Percentiles rank a stretch among this genome's conserved stretches.
phyloP scores from a whole-genome alignment of 2,113 vertebrate species.

The Nothocercus nigrocapillus region DNA sequence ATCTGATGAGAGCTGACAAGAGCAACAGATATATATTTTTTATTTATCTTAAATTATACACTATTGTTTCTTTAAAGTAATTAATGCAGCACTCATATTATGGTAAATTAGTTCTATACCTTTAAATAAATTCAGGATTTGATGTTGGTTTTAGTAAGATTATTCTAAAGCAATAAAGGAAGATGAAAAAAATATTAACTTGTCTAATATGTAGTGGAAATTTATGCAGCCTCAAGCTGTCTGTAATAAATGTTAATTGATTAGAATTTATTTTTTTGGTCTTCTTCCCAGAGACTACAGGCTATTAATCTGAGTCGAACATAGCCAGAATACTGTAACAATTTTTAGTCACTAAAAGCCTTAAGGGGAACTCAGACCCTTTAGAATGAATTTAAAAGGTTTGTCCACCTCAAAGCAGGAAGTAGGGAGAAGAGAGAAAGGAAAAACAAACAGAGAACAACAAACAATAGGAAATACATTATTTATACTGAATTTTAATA shows the following conservation, averaged over 20 bases:
- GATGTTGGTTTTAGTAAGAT: not conserved
- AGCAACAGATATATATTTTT: not conserved
- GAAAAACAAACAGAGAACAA: not conserved
- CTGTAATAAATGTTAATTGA: slow-evolving; percentile 61
- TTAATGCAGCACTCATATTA: not conserved
- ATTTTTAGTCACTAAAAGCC: slow-evolving; percentile 17
- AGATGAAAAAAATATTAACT: slow-evolving; percentile 42
- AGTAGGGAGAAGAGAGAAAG: not conserved
- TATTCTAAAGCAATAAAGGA: not conserved
- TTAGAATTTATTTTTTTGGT: slow-evolving; percentile 65
- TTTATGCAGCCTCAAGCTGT: slow-evolving; percentile 45
- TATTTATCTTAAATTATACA: not conserved
- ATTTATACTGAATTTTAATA: not conserved
- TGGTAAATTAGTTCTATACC: not conserved
- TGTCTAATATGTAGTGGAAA: slow-evolving; percentile 19
- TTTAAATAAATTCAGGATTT: not conserved
- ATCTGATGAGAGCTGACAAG: not conserved
- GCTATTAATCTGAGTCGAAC: slow-evolving; percentile 43
- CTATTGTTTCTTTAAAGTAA: not conserved
- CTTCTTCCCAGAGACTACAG: slow-evolving; percentile 26
- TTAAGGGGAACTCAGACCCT: not conserved
- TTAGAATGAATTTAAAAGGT: not conserved
- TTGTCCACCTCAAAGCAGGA: not conserved
- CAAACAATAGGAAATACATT: not conserved
- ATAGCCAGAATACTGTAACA: not conserved